phyloP scores from a whole-genome alignment of 2,888 invertebrate species.

The Parnassius orleans region DNA sequence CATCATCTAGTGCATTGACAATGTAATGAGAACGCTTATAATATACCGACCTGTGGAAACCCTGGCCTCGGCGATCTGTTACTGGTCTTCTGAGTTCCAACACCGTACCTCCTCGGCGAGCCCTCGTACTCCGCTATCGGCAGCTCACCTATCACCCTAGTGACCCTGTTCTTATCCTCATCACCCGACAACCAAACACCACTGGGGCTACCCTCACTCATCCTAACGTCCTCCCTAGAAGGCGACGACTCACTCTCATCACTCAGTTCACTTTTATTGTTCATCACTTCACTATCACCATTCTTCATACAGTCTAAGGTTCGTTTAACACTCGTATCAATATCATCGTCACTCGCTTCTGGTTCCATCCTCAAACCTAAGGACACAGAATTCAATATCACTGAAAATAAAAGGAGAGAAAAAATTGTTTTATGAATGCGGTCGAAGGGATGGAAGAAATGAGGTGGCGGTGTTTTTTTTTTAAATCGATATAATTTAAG shows the following conservation, averaged over 20 bases:
- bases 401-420: slow-evolving; percentile 74
- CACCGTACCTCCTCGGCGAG: slow-evolving; percentile 92
- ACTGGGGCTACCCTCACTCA: slow-evolving; percentile 62
- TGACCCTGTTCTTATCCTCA: slow-evolving; percentile 71
- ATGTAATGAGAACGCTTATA: too few species aligned
- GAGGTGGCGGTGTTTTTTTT: not conserved
- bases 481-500: too few species aligned
- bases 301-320: slow-evolving; percentile 78
- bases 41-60: slow-evolving; percentile 85
- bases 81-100: slow-evolving; percentile 85
- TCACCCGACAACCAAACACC: slow-evolving; percentile 62
- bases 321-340: slow-evolving; percentile 74
- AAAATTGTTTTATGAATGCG: slow-evolving; percentile 46
- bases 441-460: not conserved
- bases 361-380: slow-evolving; percentile 79
- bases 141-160: slow-evolving; percentile 88
- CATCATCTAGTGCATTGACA: too few species aligned
- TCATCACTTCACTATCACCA: slow-evolving; percentile 74
- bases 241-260: slow-evolving; percentile 62
- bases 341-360: slow-evolving; percentile 76
- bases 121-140: slow-evolving; percentile 97
- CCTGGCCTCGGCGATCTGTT: slow-evolving; percentile 91
- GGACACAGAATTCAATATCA: slow-evolving; percentile 79
- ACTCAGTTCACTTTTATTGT: slow-evolving; percentile 71
- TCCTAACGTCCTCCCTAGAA: slow-evolving; percentile 57